phyloP scores from a whole-genome alignment of 2,113 vertebrate genomes.

The Ardeotis arabs region DNA sequence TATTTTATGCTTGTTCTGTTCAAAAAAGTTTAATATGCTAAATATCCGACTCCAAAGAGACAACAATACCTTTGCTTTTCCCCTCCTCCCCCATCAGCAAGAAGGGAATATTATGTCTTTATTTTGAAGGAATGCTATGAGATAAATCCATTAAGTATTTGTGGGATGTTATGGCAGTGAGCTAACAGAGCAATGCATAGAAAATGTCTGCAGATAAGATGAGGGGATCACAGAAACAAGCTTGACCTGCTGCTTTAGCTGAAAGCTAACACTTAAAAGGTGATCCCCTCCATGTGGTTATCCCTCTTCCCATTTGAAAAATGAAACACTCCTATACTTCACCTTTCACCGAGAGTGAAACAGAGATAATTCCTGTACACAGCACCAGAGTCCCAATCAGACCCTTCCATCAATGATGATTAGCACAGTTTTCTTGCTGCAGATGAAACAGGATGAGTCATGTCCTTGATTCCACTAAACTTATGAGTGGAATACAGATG shows the following conservation, averaged over 20 bases:
- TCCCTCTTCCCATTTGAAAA: neutral
- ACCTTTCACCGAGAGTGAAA: neutral
- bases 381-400: neutral
- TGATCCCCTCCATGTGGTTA: neutral
- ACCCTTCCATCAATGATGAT: neutral
- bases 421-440: neutral
- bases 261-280: neutral
- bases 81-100: neutral
- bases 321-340: neutral
- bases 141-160: neutral
- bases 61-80: neutral
- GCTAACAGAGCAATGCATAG: neutral
- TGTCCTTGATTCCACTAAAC: neutral
- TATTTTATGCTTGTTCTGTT: neutral
- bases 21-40: neutral
- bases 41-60: neutral
- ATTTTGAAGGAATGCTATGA: neutral
- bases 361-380: neutral
- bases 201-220: neutral
- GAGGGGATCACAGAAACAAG: neutral
- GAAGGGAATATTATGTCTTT: neutral
- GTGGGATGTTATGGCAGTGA: neutral
- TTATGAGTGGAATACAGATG: neutral
- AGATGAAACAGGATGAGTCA: neutral
- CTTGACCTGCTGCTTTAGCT: neutral